A percentile compares a stretch with the other conserved stretches of the same genome.
These are phyloP conservation scores for Alectura lathami DNA, from an alignment of 2,113 vertebrate species.

Conservation along the genomic window DNA sequence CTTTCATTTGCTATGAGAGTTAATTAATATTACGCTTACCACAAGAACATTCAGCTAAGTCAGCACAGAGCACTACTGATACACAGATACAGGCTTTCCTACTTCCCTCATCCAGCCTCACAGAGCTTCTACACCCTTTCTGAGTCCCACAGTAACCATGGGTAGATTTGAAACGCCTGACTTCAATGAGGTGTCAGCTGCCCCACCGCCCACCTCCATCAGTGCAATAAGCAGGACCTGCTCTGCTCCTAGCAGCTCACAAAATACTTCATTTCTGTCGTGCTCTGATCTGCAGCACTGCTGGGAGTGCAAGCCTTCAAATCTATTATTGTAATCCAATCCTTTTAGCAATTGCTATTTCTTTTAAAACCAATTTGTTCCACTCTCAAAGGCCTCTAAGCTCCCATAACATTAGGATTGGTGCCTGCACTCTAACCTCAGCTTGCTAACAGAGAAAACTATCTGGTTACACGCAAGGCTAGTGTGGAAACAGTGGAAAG, in stretches of 20 bases:
- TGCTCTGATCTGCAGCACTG: background rate
- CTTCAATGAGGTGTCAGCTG: background rate
- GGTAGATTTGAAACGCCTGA: background rate
- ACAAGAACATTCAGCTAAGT: background rate
- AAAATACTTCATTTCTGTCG: background rate
- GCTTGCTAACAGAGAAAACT: background rate
- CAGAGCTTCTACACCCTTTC: background rate
- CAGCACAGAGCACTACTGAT: background rate
- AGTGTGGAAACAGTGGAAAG: background rate
- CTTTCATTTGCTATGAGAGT: background rate
- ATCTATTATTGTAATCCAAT: background rate
- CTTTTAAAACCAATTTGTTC: slow-evolving; percentile 43
- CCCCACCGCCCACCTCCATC: background rate
- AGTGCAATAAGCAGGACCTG: background rate
- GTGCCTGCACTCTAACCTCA: background rate
- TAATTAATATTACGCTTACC: background rate
- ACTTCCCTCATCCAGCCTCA: background rate
- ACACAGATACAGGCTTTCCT: background rate
- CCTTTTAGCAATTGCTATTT: background rate
- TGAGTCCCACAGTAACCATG: background rate
- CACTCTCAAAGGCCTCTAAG: background rate
- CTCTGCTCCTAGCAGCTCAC: background rate
- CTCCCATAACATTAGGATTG: background rate
- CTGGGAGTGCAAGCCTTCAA: background rate
- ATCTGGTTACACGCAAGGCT: background rate